Base-by-base conservation (phyloP, 1,140 invertebrate species). In the Pseudachorutes palmiensis region DNA sequence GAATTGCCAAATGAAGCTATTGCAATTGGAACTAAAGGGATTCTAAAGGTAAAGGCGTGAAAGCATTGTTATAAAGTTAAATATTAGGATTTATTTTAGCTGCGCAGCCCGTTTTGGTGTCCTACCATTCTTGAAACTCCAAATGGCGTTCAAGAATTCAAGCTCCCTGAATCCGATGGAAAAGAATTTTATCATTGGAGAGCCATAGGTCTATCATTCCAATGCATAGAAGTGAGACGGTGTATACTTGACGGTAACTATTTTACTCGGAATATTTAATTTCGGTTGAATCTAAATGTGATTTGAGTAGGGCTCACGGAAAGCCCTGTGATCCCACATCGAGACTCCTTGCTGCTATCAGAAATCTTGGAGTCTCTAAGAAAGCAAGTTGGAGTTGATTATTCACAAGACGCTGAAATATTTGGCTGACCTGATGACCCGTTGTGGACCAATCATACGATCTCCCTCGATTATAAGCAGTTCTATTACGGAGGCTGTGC, bases 11-110 rank as follows among this genome's bases (percentile, higher is more conserved):
- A 88, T 75, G 84, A 84, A 72, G 88, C 85, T 1, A 76, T 81
- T n/a, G 79, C 89, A 45, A 77, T 84, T 74, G 88, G 88, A 48
- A 87, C 82, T 2, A 85, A 87, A 73, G 88, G 88, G 48, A 82
- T 75, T 9, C 81, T 90, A 51, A 82, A 77, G 72, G 80, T 90
- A 65, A 65, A 62, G n/a, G n/a, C n/a, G n/a, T 19, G 9, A 41
- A 45, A 12, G 9, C 9, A 12, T 45, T 45, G 9, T 45, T 45
- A 12, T 45, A 12, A 45, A 45, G 9, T 45, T 45, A 45, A 12
- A 45, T 45, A 12, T 12, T 19, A 45, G 9, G 19, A 45, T 12
- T 45, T 45, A 45, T 45, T 45, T 12, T 45, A 63, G 61, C 33
- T 63, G 79, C 71, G 81, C 80, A 77, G 76, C 1, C 69, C 73